A percentile compares a stretch with the other conserved stretches of the same genome.
Conservation (phyloP, 2,797 vertebrate species). For the Oceanodroma leucorhoa region DNA sequence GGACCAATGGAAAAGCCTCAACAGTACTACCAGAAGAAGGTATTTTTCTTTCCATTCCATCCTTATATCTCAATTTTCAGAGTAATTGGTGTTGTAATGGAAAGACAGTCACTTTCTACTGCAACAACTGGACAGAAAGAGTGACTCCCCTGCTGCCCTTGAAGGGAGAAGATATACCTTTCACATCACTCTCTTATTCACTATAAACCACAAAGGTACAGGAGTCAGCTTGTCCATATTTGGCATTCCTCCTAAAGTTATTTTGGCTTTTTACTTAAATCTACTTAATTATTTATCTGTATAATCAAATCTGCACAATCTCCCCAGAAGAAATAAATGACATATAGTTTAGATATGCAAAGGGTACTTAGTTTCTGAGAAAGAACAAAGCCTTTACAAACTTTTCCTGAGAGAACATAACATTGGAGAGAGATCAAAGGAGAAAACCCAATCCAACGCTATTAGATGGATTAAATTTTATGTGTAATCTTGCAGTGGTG, state of each 20-base stretch:
- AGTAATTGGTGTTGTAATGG: not conserved
- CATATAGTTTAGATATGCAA: conserved; percentile 1
- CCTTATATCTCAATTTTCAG: not conserved
- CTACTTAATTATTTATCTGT: conserved; percentile 35
- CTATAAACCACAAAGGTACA: not conserved
- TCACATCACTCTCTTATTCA: not conserved
- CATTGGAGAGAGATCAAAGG: conserved; percentile 52
- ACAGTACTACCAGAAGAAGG: not conserved
- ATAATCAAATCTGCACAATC: not conserved
- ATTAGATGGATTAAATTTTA: conserved; percentile 27
- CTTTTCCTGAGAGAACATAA: not conserved
- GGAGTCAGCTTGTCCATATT: not conserved
- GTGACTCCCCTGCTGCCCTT: not conserved
- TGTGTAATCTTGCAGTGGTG: not conserved
- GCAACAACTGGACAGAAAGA: not conserved
- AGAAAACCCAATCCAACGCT: not conserved
- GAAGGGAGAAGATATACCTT: not conserved
- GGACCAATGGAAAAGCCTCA: not conserved
- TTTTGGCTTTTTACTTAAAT: conserved; percentile 6
- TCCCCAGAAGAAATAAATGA: conserved; percentile 16
- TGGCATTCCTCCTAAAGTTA: conserved; percentile 8
- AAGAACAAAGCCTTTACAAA: conserved; percentile 37
- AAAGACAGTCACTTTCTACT: not conserved
- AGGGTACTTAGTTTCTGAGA: conserved; percentile 17
- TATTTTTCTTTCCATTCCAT: not conserved